Evolutionary conservation across 2,797 vertebrate species (phyloP).

Genomic region (Phoeniculus purpureus): DNA sequence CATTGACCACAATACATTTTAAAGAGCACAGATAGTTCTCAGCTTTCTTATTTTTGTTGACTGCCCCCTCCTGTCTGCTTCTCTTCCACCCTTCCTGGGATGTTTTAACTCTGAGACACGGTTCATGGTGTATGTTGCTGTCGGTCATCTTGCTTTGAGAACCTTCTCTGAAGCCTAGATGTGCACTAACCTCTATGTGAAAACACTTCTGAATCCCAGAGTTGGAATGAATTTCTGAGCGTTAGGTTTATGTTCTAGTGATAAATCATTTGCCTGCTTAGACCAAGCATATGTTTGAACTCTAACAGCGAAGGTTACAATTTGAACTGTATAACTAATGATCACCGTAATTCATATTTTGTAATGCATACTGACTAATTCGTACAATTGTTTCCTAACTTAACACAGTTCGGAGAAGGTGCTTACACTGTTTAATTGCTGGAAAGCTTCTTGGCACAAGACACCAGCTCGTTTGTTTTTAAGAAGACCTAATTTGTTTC

Average conservation of each 20-base stretch:
- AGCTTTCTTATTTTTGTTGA: neutral
- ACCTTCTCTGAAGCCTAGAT: neutral
- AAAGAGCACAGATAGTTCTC: neutral
- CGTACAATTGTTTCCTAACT: neutral
- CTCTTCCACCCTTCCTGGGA: neutral
- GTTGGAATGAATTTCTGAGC: neutral
- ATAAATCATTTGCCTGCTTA: neutral
- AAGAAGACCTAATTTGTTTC: neutral
- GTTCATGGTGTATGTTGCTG: neutral
- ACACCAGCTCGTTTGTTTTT: neutral
- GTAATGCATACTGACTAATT: neutral
- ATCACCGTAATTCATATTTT: neutral
- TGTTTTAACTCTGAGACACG: neutral
- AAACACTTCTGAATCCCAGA: neutral
- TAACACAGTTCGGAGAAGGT: neutral
- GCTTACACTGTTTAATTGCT: neutral
- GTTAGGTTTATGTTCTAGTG: neutral
- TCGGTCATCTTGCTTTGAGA: neutral
- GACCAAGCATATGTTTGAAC: neutral
- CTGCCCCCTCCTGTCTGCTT: constrained; percentile 22
- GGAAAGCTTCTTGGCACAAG: neutral
- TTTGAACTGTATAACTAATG: neutral
- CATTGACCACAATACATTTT: neutral
- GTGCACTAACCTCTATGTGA: neutral
- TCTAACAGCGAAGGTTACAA: neutral